Percentiles rank a stretch among this genome's conserved stretches.
These are phyloP conservation scores for Mylabris phalerata DNA, from an alignment of 1,140 invertebrate genomes.

Conservation along the genomic window DNA sequence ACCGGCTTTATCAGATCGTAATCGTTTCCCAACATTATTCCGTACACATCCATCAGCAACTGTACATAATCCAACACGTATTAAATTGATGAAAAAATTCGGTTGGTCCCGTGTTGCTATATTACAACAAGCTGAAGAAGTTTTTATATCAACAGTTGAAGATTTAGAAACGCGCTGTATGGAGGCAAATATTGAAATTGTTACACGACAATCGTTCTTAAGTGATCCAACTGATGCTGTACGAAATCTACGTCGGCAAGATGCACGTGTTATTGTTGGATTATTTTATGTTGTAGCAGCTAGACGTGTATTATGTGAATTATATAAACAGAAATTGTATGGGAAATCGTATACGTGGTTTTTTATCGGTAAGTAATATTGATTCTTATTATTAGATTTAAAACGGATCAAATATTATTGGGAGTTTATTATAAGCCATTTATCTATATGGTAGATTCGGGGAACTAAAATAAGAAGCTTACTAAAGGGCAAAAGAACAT, in stretches of 20 bases:
- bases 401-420: too few species aligned
- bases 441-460: too few species aligned
- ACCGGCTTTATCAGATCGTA: conserved; percentile 94
- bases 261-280: conserved; percentile 95
- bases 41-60: conserved; percentile 98
- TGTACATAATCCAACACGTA: conserved; percentile 96
- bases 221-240: conserved; percentile 96
- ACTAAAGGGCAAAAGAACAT: too few species aligned
- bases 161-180: conserved; percentile 93
- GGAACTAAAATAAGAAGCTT: too few species aligned
- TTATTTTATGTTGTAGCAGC: conserved; percentile 98
- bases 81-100: conserved; percentile 95
- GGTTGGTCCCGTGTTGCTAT: conserved; percentile 96
- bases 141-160: conserved; percentile 98
- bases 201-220: conserved; percentile 90
- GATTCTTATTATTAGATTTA: background rate
- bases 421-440: too few species aligned
- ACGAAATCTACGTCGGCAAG: conserved; percentile 84
- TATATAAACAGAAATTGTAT: conserved; percentile 91
- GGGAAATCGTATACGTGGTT: conserved; percentile 98
- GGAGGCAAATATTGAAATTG: conserved; percentile 52
- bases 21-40: conserved; percentile 96
- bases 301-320: conserved; percentile 90
- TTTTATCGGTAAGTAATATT: conserved; percentile 77
- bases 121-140: conserved; percentile 94